A percentile compares a stretch with the other conserved stretches of the same genome.
Conservation (phyloP, 1,140 invertebrate genomes). For the Achroia grisella region DNA sequence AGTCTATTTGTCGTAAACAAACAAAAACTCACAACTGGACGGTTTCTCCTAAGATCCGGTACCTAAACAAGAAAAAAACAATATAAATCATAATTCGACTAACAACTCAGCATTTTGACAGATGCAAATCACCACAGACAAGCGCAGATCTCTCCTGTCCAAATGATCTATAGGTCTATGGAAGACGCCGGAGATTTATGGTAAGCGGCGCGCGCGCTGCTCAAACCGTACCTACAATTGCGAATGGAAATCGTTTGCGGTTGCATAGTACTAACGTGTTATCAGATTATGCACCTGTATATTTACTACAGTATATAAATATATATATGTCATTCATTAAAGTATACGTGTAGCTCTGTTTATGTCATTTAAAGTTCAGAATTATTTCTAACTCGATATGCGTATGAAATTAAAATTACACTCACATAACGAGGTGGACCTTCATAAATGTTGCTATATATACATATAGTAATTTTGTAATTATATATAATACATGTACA, state of each 20-base stretch:
- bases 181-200: background rate
- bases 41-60: background rate
- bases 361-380: no score
- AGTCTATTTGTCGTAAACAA: background rate
- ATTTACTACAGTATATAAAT: no score
- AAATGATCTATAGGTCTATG: slow-evolving; percentile 1
- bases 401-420: no score
- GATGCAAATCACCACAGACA: slow-evolving; percentile 3
- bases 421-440: no score
- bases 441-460: no score
- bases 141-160: background rate
- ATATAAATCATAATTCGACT: background rate
- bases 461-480: no score
- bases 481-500: no score
- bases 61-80: background rate
- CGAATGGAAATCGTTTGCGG: background rate
- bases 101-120: background rate
- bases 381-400: no score
- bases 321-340: no score
- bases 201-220: background rate
- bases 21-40: background rate
- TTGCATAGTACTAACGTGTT: no score
- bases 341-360: no score
- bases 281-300: no score
- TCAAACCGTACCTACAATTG: slow-evolving; percentile 1